Evolutionary conservation across 2,113 vertebrate genomes (phyloP).

Genomic region (Aspidoscelis tigris): DNA sequence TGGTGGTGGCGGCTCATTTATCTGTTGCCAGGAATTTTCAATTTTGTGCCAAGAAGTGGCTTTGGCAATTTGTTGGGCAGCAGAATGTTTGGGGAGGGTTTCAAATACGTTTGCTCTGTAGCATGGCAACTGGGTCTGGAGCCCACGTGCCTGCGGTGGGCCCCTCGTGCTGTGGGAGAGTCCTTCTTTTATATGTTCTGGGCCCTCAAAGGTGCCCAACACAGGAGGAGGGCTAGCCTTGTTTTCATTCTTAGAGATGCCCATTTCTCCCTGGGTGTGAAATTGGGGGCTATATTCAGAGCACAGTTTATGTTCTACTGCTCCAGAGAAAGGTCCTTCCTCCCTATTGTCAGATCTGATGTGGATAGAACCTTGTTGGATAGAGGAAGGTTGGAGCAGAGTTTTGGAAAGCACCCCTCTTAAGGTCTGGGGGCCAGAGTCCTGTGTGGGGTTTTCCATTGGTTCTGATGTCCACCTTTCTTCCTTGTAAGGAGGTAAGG

Average conservation of each 20-base stretch:
- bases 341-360: neutral
- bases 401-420: neutral
- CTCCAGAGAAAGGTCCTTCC: neutral
- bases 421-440: neutral
- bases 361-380: neutral
- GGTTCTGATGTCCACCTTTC: neutral
- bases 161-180: neutral
- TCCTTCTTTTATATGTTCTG: neutral
- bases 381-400: neutral
- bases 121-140: neutral
- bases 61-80: neutral
- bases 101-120: neutral
- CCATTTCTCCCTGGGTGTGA: neutral
- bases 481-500: neutral
- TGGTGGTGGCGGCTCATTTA: neutral
- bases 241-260: neutral
- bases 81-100: neutral
- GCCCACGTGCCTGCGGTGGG: neutral
- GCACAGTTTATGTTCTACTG: neutral
- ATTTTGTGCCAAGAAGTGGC: neutral
- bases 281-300: neutral
- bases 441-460: neutral
- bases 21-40: neutral
- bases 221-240: neutral
- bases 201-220: neutral